Base-by-base conservation (phyloP, 2,113 vertebrate genomes). In the Dascyllus trimaculatus region DNA sequence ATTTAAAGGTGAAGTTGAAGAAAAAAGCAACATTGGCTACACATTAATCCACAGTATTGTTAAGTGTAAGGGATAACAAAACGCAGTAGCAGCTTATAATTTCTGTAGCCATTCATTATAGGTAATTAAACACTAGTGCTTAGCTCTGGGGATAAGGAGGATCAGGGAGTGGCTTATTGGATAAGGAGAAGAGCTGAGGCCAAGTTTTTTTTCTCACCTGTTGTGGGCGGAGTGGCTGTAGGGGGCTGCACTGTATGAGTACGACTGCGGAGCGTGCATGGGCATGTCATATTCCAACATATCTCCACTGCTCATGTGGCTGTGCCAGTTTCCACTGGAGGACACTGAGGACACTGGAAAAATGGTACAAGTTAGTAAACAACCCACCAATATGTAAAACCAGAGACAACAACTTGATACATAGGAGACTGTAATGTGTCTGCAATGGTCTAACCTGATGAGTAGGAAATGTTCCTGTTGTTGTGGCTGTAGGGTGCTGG, bases 251-350 rank as follows among this genome's bases (percentile, higher is more conserved):
- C 85, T 92, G 0, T 97, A 98, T 63, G 95, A 93, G 0, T 95
- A 98, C 29, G 96, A 87, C 78, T 96, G 94, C 24, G 95, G 95
- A 45, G 83, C 74, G 3, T 95, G 94, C 17, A 92, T 22, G 0
- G 93, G 77, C 88, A 89, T 81, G 68, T 96, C 94, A 0, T 96
- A 97, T 38, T 98, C 96, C 0, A 93, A 62, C 51, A 96, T 91
- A 18, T 95, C 95, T 46, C 75, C 58, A 29, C 93, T 49, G 0
- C 94, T 90, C 70, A 94, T 76, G 9, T 95, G 96, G 74, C 90
- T 93, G 75, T 93, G 94, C 96, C 97, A 98, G 89, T 92, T 97
- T 64, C 94, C 96, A 19, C 92, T 86, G 57, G 95, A 90, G 48
- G 96, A 93, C 38, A 89, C 92, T 43, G 96, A 94, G 84, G 96